Conservation (phyloP, 2,797 vertebrate genomes). For the Enoplosus armatus region DNA sequence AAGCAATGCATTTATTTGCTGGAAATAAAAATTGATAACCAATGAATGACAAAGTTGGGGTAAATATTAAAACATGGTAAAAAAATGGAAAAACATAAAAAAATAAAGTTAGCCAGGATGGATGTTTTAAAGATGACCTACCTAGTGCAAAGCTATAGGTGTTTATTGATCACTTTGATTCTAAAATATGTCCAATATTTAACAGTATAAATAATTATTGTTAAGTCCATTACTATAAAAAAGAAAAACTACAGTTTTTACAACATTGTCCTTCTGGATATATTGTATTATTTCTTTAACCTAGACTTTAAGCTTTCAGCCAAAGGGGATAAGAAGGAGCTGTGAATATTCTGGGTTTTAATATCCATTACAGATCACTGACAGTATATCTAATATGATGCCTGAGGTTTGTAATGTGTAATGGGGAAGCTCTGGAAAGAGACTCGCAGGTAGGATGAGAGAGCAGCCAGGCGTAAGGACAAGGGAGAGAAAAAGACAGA, state of each 20-base stretch:
- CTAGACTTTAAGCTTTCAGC: background rate
- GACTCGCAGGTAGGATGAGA: background rate
- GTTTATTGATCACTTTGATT: background rate
- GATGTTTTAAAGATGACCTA: background rate
- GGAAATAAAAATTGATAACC: background rate
- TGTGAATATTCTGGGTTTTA: background rate
- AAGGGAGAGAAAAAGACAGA: background rate
- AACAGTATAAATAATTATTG: background rate
- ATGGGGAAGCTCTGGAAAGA: background rate
- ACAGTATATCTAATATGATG: background rate
- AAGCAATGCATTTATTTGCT: background rate
- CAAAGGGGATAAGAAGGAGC: background rate
- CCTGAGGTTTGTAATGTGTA: constrained; percentile 2
- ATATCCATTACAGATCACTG: constrained; percentile 8
- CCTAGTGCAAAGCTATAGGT: too few species aligned
- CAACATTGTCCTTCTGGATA: background rate
- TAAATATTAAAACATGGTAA: background rate
- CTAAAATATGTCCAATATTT: background rate
- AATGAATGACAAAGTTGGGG: background rate
- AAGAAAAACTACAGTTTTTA: background rate
- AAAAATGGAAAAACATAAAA: background rate
- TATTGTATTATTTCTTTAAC: background rate
- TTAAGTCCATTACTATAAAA: background rate
- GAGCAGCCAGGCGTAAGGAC: background rate
- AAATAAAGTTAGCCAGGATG: background rate